phyloP scores from a whole-genome alignment of 2,888 invertebrate genomes.

The Lymantria monacha region DNA sequence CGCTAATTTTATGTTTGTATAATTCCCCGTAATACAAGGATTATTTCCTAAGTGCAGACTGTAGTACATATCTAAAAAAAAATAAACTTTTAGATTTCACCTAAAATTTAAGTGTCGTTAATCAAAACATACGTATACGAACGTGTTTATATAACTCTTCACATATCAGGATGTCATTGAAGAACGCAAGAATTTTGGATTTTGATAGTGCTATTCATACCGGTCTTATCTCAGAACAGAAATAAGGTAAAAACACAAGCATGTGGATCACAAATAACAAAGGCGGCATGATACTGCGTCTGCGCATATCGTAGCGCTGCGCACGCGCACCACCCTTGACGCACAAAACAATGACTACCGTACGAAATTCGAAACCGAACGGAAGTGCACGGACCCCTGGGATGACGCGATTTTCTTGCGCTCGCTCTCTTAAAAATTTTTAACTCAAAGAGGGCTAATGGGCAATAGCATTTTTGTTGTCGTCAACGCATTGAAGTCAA shows the following conservation, averaged over 20 bases:
- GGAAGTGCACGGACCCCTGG: conserved; percentile 77
- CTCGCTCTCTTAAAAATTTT: conserved; percentile 57
- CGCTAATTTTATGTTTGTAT: no score
- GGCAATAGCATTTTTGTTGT: conserved; percentile 62
- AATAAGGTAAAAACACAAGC: conserved; percentile 24
- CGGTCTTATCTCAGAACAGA: conserved; percentile 20
- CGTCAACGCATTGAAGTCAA: conserved; percentile 71
- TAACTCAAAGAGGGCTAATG: conserved; percentile 63
- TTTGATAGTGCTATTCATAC: conserved; percentile 16
- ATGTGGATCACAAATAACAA: conserved; percentile 29
- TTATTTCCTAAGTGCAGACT: no score
- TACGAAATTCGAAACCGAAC: conserved; percentile 72
- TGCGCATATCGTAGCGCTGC: conserved; percentile 17
- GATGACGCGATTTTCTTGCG: conserved; percentile 75
- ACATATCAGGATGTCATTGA: conserved; percentile 19
- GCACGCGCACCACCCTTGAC: conserved; percentile 57
- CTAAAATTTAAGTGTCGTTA: no score
- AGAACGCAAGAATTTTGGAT: conserved; percentile 20
- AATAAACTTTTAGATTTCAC: no score
- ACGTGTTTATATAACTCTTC: conserved; percentile 4
- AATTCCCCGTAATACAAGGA: no score
- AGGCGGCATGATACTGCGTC: conserved; percentile 28
- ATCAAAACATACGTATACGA: no score
- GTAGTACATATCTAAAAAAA: no score
- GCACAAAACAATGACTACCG: conserved; percentile 60